These are phyloP conservation scores for Ctenomys sociabilis DNA, from an alignment of 2,113 vertebrate species.

Conservation along the genomic window DNA sequence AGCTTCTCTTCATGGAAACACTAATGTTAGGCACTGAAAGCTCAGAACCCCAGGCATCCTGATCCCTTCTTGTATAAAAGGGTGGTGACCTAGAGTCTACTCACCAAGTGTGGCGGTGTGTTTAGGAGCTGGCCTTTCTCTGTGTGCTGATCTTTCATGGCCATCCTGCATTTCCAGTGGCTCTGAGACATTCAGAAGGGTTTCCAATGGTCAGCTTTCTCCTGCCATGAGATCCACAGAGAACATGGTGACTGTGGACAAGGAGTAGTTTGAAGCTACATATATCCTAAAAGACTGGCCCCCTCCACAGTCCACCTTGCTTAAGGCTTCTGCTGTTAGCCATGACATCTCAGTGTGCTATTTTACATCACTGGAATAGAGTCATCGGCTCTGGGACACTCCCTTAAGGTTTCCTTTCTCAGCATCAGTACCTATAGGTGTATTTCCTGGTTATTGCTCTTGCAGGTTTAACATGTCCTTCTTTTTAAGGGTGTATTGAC, in stretches of 20 bases:
- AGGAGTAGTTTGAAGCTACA: neutral
- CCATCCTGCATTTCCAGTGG: neutral
- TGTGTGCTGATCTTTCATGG: neutral
- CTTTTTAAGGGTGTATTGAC: neutral
- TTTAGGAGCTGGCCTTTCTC: neutral
- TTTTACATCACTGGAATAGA: neutral
- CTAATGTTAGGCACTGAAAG: neutral
- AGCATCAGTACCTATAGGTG: neutral
- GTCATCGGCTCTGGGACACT: neutral
- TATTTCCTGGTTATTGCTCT: conserved; percentile 59
- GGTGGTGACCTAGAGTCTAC: neutral
- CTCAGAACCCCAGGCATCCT: neutral
- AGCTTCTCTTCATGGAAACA: neutral
- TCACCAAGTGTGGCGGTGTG: neutral
- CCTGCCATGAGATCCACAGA: neutral
- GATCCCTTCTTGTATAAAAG: neutral
- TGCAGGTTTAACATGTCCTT: neutral
- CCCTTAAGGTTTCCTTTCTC: conserved; percentile 3
- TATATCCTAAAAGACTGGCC: neutral
- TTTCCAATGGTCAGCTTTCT: neutral
- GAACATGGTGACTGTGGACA: neutral
- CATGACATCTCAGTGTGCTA: neutral
- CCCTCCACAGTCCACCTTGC: neutral
- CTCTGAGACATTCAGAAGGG: neutral
- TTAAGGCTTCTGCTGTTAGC: neutral